These are phyloP conservation scores for Scalopus aquaticus DNA, from an alignment of 2,113 vertebrate genomes.

Conservation along the genomic window DNA sequence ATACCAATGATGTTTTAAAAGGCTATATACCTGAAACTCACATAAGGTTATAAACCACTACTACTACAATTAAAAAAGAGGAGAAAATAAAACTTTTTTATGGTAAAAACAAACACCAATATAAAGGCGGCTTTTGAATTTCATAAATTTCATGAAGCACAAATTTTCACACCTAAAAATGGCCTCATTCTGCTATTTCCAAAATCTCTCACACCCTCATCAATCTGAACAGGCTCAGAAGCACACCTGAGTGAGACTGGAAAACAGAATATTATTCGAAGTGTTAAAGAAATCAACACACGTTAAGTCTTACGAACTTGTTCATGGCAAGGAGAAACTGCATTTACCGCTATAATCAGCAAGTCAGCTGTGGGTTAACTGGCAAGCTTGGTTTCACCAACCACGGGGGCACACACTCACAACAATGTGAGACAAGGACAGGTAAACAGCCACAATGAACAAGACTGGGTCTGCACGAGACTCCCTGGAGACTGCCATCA, in stretches of 20 bases:
- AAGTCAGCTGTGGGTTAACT: too few species aligned
- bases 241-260: not conserved
- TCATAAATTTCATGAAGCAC: not conserved
- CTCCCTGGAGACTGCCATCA: accelerated
- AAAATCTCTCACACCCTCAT: not conserved
- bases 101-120: not conserved
- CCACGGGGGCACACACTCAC: too few species aligned
- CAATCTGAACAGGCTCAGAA: not conserved
- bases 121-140: not conserved
- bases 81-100: not conserved
- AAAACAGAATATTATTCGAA: not conserved
- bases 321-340: too few species aligned
- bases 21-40: not conserved
- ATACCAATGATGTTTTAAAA: not conserved
- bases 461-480: not conserved
- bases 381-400: too few species aligned
- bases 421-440: not conserved
- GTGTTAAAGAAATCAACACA: not conserved
- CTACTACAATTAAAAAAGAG: not conserved
- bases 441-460: accelerated
- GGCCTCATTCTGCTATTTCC: not conserved
- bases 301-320: too few species aligned
- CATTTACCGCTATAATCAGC: too few species aligned
- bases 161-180: too few species aligned
- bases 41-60: not conserved